These are phyloP conservation scores for Acanthurus lineatus DNA, from an alignment of 2,797 vertebrate species.

Conservation along the genomic window DNA sequence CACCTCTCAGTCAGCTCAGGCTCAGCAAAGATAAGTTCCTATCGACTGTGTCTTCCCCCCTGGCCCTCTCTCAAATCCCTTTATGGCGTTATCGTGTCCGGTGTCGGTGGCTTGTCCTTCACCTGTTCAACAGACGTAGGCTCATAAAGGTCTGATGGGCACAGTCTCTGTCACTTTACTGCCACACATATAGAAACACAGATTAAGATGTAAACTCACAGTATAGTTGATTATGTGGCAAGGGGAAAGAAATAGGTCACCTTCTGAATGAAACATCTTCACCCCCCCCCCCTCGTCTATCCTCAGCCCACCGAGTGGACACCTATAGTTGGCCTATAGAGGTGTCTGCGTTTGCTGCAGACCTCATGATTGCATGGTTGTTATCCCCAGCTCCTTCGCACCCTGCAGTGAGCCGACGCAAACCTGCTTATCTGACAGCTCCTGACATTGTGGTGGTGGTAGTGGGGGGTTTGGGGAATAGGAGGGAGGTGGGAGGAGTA, in stretches of 20 bases:
- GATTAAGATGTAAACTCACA: constrained; percentile 68
- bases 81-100: constrained; percentile 79
- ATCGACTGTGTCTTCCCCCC: constrained; percentile 77
- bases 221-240: constrained; percentile 34
- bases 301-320: constrained; percentile 45
- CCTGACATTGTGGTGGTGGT: constrained; percentile 80
- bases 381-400: constrained; percentile 75
- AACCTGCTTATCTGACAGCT: constrained; percentile 86
- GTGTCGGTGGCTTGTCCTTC: constrained; percentile 81
- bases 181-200: constrained; percentile 56
- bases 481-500: constrained; percentile 21
- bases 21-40: constrained; percentile 79
- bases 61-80: constrained; percentile 80
- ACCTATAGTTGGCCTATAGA: constrained; percentile 64
- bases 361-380: constrained; percentile 80
- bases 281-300: constrained; percentile 29
- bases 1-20: constrained; percentile 59
- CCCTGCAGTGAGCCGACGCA: constrained; percentile 78
- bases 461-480: constrained; percentile 54
- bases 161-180: constrained; percentile 52
- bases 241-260: constrained; percentile 64
- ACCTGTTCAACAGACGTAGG: constrained; percentile 72
- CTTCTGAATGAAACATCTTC: constrained; percentile 68
- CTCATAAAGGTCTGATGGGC: constrained; percentile 64
- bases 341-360: constrained; percentile 63